Evolutionary conservation across 2,113 vertebrate genomes (phyloP).

Genomic region (Hepsetus odoe): DNA sequence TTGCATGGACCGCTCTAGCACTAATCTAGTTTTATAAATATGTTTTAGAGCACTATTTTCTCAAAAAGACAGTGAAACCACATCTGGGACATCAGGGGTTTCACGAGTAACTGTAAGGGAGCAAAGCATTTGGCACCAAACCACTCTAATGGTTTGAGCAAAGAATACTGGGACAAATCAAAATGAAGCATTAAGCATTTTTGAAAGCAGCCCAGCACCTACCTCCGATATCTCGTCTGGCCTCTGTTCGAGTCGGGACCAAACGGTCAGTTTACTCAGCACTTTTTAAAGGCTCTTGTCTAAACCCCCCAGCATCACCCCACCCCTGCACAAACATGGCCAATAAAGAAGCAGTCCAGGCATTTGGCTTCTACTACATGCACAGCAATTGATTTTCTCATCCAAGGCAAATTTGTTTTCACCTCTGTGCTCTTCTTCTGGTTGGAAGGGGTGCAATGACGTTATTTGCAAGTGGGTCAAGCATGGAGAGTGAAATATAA

Average conservation of each 20-base stretch:
- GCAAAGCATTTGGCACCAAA: too few species aligned
- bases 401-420: background rate
- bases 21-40: too few species aligned
- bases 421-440: background rate
- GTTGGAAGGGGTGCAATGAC: background rate
- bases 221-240: constrained; percentile 24
- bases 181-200: background rate
- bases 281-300: constrained; percentile 31
- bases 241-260: background rate
- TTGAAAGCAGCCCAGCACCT: background rate
- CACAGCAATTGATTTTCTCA: background rate
- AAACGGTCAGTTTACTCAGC: background rate
- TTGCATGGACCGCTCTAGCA: too few species aligned
- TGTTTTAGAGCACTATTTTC: too few species aligned
- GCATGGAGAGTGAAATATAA: background rate
- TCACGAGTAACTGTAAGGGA: too few species aligned
- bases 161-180: too few species aligned
- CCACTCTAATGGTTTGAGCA: too few species aligned
- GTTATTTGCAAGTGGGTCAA: background rate
- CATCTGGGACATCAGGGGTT: too few species aligned
- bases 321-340: constrained; percentile 37
- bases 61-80: too few species aligned
- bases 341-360: constrained; percentile 7
- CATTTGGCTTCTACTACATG: background rate
- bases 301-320: background rate